Base-by-base conservation (phyloP, 2,113 vertebrate species). In the Tychaedon coryphoeus region DNA sequence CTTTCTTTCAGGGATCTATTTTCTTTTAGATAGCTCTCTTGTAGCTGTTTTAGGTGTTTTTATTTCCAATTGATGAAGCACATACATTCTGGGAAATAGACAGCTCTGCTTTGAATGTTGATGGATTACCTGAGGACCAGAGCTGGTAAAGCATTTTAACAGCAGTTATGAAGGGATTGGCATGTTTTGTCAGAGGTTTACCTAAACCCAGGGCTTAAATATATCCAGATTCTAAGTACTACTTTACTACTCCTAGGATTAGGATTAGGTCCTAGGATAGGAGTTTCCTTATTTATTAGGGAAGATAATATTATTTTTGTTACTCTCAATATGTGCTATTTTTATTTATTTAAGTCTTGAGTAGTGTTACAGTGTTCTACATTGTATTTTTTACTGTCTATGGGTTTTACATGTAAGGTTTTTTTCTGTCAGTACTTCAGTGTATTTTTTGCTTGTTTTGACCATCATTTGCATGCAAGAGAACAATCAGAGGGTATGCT, bases 251-350 rank as follows among this genome's bases (percentile, higher is more conserved):
- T 28, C 5, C 10, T 75, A 75, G 14, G 9, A 77, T 53, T 66
- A 78, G 13, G 17, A 43, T 10, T 38, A 58, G 43, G 8, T 62
- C 12, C 8, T 80, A 42, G 9, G 3, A 31, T 31, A 31, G 6
- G 2, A 28, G 61, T 84, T 84, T 31, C 17, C 8, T 23, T 66
- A 10, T 66, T 75, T 83, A 47, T 42, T 34, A 51, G 10, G 23
- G 17, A 33, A 75, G 66, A 53, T 15, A 48, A 6, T 48, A 8
- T 13, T 3, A 4, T 6, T 54, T 53, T 75, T 61, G 7, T 40
- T 67, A 16, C 7, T 12, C 5, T n/a, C 28, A 84, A 38, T 5
- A n/a, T 38, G 5, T 26, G 0, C 25, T 38, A 7, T 38, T 34
- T 14, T 10, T 42, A 12, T 66, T 57, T 13, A 23, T 62, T 89